Base-by-base conservation (phyloP, 2,888 invertebrate species). In the Tachina fera region DNA sequence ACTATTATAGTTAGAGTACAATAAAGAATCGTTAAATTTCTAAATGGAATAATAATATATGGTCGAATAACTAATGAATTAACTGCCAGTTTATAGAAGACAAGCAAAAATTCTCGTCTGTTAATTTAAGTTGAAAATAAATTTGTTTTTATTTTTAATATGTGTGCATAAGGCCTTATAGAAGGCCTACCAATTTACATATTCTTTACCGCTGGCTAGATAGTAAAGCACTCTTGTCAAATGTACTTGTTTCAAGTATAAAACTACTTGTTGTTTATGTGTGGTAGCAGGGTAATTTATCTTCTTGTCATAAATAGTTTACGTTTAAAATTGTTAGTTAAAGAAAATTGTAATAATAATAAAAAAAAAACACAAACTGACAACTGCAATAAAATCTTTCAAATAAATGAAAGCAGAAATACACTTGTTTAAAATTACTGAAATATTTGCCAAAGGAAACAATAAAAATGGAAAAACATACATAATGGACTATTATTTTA, bases 281-380 rank as follows among this genome's bases (percentile, higher is more conserved):
- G 41, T 19, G 45, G 11, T 14, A 43, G 22, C 31, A 11, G 53
- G 19, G n/a, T 39, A 81, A 68, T 81, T 81, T 60, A 81, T 81
- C 72, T 67, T 65, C 19, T 65, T 65, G 45, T 72, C 71, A 80
- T 49, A 67, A 49, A 61, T 39, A 45, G 10, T 79, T 70, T 70
- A 41, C 39, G 60, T 49, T 60, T 6, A 14, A 65, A 76, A 31
- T 76, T 43, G 39, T 60, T 53, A 31, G n/a, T 11, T 19, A 60
- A 13, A 11, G 53, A 51, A 49, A 56, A 19, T 39, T 9, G 39
- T 11, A n/a, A 6, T 39, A 13, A 47, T 11, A n/a, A 22, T 22
- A 22, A 22, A 22, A n/a, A 31, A 31, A 60, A 61, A 51, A 45
- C 39, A 45, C 16, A 47, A 60, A 71, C 45, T 51, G 60, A 49